These are phyloP conservation scores for Propithecus coquereli DNA, from an alignment of 2,113 vertebrate species.

Conservation along the genomic window DNA sequence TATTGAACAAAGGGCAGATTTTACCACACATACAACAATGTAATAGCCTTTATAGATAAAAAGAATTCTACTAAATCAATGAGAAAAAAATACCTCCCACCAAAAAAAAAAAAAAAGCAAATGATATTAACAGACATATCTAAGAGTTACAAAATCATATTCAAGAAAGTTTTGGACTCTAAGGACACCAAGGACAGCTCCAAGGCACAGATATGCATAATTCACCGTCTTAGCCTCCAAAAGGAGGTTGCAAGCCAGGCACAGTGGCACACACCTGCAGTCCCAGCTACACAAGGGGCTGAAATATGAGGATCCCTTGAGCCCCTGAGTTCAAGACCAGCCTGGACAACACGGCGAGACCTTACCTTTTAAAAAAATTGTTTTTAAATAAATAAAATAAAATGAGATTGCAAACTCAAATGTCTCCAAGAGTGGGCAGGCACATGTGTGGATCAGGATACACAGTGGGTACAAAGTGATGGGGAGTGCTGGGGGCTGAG, in stretches of 20 bases:
- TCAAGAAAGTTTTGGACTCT: not conserved
- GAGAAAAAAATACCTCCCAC: not conserved
- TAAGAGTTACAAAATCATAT: not conserved
- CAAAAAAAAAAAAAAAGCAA: not conserved
- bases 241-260: not conserved
- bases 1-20: not conserved
- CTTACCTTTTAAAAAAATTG: not conserved
- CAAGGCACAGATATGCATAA: not conserved
- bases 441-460: fast-evolving
- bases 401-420: not conserved
- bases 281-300: not conserved
- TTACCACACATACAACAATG: not conserved
- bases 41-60: not conserved
- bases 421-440: not conserved
- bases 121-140: not conserved
- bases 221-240: not conserved
- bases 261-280: not conserved
- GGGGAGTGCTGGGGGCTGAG: not conserved
- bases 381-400: not conserved
- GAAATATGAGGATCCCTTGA: not conserved
- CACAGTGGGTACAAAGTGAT: not conserved
- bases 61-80: not conserved
- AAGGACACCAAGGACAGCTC: not conserved
- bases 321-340: not conserved
- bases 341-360: not conserved